Evolutionary conservation across 1,140 invertebrate species (phyloP), one percentile per base, ranked within the genome.

Genomic region (Calephelis nemesis): DNA sequence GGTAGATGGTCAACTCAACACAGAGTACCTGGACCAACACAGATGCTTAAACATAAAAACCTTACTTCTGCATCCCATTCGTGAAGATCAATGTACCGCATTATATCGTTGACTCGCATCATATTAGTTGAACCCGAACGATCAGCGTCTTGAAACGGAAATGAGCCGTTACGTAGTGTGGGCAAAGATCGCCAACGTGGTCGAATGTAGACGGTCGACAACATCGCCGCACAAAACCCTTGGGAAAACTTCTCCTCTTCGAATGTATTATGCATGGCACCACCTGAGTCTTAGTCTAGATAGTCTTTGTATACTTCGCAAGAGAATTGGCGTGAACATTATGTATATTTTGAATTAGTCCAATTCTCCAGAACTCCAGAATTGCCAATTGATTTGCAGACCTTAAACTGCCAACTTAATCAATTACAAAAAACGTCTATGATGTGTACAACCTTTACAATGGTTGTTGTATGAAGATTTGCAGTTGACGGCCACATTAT

Each of bases 201-300:
- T 78, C 97, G 97, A 81, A 98, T 95, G 82, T 98, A 97, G 63
- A 98, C 91, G 1, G 96, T 97, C 85, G 96, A 97, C 0, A 97
- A 85, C 3, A 97, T 83, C 8, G 97, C 93, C 19, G 81, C 85
- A 60, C 76, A 77, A 7, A 83, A 68, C 7, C 79, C 82, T 4
- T 71, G 72, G 1, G 72, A 77, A 9, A 91, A 47, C 19, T 91
- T 87, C 0, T 86, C 83, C 42, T 85, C 82, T 7, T 85, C 83
- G 63, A 91, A 91, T n/a, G 87, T 88, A 48, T 87, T 67, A 40
- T 74, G 83, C 69, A 91, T 78, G 4, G 83, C 74, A 7, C 86
- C 86, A 4, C 78, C 81, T 0, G 89, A 89, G 72, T 91, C 87
- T 11, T 69, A n/a, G n/a, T n/a, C n/a, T n/a, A n/a, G n/a, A n/a